Evolutionary conservation across 2,888 invertebrate species (phyloP).

Genomic region (Tricholauxania praeusta): DNA sequence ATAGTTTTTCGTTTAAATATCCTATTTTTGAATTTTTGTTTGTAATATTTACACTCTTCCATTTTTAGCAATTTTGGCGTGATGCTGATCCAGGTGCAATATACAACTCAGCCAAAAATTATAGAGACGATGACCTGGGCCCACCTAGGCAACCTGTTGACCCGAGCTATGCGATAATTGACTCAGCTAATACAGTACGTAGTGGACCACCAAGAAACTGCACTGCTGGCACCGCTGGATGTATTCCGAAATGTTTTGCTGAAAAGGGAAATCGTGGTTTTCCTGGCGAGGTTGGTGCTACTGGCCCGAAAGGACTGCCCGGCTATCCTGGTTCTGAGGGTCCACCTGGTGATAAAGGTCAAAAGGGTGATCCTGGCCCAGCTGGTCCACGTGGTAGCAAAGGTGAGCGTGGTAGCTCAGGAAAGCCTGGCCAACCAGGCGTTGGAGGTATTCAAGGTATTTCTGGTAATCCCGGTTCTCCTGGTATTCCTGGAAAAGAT

Average conservation of each 20-base stretch:
- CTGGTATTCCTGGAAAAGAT: constrained; percentile 89
- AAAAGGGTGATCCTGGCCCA: constrained; percentile 88
- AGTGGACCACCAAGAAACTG: constrained; percentile 72
- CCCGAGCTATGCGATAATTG: constrained; percentile 64
- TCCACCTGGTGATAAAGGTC: constrained; percentile 87
- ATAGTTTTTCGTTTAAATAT: background rate
- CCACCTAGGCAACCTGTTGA: constrained; percentile 58
- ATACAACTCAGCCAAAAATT: constrained; percentile 56
- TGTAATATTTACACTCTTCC: too few relatives aligned
- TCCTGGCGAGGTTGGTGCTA: constrained; percentile 78
- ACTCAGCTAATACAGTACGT: constrained; percentile 58
- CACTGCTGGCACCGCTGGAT: constrained; percentile 75
- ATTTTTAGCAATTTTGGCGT: constrained; percentile 68
- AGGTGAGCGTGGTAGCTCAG: constrained; percentile 88
- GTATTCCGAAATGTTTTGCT: constrained; percentile 88
- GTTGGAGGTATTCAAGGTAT: constrained; percentile 69
- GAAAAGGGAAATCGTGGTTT: constrained; percentile 87
- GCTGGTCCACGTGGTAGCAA: constrained; percentile 84
- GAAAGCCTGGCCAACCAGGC: constrained; percentile 89
- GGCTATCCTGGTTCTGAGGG: constrained; percentile 90
- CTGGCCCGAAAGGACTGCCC: constrained; percentile 80
- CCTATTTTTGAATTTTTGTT: background rate
- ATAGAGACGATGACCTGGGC: constrained; percentile 52
- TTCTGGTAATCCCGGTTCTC: constrained; percentile 71
- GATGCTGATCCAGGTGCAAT: constrained; percentile 61